Evolutionary conservation across 2,797 vertebrate genomes (phyloP).

Genomic region (Mustela erminea): DNA sequence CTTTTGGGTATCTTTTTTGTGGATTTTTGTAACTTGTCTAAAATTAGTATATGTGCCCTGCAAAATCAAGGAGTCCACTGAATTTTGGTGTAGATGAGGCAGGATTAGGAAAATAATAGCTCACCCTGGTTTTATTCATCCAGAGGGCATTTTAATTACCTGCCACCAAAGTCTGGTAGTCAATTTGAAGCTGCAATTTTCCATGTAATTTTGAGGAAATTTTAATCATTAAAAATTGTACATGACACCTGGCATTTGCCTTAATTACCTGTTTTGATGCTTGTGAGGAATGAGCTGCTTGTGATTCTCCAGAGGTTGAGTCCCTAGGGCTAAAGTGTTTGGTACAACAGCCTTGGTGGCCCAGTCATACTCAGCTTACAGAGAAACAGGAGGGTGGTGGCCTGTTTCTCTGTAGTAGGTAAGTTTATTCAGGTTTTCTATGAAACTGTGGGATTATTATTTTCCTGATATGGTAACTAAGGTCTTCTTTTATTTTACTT

Average conservation of each 20-base stretch:
- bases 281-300: not conserved
- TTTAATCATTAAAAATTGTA: not conserved
- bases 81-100: not conserved
- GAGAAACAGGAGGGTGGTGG: not conserved
- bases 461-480: not conserved
- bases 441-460: not conserved
- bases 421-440: not conserved
- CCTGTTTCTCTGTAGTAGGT: not conserved
- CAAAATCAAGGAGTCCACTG: not conserved
- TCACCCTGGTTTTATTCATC: not conserved
- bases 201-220: not conserved
- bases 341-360: not conserved
- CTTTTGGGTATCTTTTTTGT: not conserved
- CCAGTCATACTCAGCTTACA: not conserved
- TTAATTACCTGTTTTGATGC: conserved; percentile 25
- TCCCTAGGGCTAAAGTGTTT: not conserved
- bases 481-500: not conserved
- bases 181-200: not conserved
- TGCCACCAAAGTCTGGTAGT: not conserved
- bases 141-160: not conserved
- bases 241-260: not conserved
- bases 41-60: not conserved
- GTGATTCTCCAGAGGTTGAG: not conserved
- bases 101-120: not conserved
- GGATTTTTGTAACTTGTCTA: not conserved